Percentiles rank a stretch among this genome's conserved stretches.
Conservation (phyloP, 2,113 vertebrate genomes). For the Centropus bengalensis region DNA sequence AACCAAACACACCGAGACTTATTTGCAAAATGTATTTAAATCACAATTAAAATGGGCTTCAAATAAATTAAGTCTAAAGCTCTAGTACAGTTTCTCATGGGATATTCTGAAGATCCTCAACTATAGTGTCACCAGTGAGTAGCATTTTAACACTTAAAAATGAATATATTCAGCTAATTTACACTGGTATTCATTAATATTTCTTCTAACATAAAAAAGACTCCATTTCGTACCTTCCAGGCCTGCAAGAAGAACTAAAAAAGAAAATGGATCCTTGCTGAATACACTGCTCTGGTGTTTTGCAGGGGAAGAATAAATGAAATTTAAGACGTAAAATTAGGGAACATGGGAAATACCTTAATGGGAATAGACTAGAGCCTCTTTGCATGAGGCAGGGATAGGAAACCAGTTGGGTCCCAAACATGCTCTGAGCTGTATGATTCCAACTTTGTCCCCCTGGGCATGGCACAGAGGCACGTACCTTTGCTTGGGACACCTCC, state of each 20-base stretch:
- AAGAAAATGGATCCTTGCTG: not conserved
- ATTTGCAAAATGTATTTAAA: constrained; percentile 19
- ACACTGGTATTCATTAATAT: constrained; percentile 4
- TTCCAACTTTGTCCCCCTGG: not conserved
- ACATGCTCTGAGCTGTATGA: not conserved
- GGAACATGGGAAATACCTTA: not conserved
- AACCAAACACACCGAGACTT: not conserved
- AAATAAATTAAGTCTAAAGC: not conserved
- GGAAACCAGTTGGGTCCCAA: not conserved
- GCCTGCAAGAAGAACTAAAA: not conserved
- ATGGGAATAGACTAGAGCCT: not conserved
- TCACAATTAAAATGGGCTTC: not conserved
- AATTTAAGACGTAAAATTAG: not conserved
- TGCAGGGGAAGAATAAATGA: not conserved
- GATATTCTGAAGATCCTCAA: not conserved
- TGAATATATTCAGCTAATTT: constrained; percentile 15
- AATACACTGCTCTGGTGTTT: not conserved
- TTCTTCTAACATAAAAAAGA: not conserved
- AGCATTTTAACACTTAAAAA: constrained; percentile 13
- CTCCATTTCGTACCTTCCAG: not conserved
- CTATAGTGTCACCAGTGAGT: not conserved
- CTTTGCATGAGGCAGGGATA: not conserved
- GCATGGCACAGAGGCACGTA: accelerated
- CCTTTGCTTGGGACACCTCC: not conserved
- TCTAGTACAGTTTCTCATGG: not conserved